A percentile compares a stretch with the other conserved stretches of the same genome.
phyloP scores from a whole-genome alignment of 1,140 invertebrate species.

The Venturia canescens region DNA sequence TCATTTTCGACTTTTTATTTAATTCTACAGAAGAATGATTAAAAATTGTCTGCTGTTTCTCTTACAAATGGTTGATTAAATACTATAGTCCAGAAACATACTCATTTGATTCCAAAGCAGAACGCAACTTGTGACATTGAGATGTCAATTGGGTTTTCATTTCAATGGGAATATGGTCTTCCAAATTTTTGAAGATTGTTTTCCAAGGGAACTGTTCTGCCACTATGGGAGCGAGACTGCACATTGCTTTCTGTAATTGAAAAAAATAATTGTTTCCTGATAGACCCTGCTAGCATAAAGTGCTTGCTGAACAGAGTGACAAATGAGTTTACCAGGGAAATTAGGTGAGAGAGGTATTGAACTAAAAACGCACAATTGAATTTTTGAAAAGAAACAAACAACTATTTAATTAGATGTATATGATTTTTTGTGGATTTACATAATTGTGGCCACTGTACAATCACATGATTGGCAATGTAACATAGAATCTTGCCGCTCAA shows the following conservation, averaged over 20 bases:
- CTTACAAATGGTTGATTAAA: neutral
- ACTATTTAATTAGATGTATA: constrained; percentile 64
- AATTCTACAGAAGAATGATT: neutral
- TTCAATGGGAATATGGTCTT: constrained; percentile 61
- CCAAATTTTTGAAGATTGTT: constrained; percentile 58
- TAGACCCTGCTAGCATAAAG: too few species aligned
- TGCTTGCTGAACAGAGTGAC: too few species aligned
- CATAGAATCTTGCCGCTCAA: constrained; percentile 92
- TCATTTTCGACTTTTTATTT: neutral
- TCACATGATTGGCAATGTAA: constrained; percentile 88
- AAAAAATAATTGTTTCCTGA: neutral
- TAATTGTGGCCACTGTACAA: constrained; percentile 92
- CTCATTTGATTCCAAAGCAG: constrained; percentile 53
- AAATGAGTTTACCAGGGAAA: too few species aligned
- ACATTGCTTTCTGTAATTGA: constrained; percentile 47
- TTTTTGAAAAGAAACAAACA: constrained; percentile 26
- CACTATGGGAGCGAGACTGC: constrained; percentile 46
- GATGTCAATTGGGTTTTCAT: constrained; percentile 63
- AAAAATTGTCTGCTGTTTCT: too few species aligned
- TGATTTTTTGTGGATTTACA: constrained; percentile 58
- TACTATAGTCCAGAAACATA: constrained; percentile 48
- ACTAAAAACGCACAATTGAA: constrained; percentile 26
- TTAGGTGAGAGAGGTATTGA: neutral
- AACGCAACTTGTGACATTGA: constrained; percentile 53
- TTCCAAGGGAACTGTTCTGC: constrained; percentile 62